Evolutionary conservation across 2,797 vertebrate genomes (phyloP), one percentile per base, ranked within the genome.

Genomic region (Bryconaethiops microstoma): DNA sequence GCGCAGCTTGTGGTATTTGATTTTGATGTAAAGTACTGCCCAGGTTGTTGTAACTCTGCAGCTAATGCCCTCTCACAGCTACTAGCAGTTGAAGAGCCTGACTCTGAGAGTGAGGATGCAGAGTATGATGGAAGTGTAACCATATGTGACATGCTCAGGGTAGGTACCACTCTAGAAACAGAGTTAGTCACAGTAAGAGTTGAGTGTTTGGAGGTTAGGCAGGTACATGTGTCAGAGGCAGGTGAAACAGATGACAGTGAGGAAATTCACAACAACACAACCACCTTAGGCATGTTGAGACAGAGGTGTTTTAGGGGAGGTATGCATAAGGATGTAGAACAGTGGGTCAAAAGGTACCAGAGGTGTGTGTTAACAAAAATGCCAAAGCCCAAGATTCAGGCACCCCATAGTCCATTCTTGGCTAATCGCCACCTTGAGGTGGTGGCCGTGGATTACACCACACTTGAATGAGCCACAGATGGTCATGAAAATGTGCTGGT

Each of bases 271-370:
- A 9, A 23, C 2, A 9, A 60, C 23, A 60, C 21, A 23, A 21
- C 23, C 59, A n/a, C 59, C 35, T 7, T 76, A 42, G 7, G 52
- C 6, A 16, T 76, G 2, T 76, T 76, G 10, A 76, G 39, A 10
- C 60, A 50, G 25, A 76, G 59, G 23, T 77, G 64, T 35, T 77
- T 77, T 67, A 57, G 76, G 64, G 42, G 19, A 23, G 63, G 63
- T 10, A 68, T 68, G 76, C n/a, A n/a, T 52, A 10, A 77, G 50
- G 64, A 77, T 57, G 45, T 77, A 0, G 64, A 77, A 5, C 13
- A 29, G 29, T 77, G 48, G 76, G 17, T 69, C 7, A 68, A 57
- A 9, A 69, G 23, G 7, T 67, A 45, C 35, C 29, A 74, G 29
- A 21, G 16, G 2, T 77, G 75, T 14, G 5, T 55, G 2, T 9